phyloP scores from a whole-genome alignment of 2,797 vertebrate species.

The Anguilla obscura region DNA sequence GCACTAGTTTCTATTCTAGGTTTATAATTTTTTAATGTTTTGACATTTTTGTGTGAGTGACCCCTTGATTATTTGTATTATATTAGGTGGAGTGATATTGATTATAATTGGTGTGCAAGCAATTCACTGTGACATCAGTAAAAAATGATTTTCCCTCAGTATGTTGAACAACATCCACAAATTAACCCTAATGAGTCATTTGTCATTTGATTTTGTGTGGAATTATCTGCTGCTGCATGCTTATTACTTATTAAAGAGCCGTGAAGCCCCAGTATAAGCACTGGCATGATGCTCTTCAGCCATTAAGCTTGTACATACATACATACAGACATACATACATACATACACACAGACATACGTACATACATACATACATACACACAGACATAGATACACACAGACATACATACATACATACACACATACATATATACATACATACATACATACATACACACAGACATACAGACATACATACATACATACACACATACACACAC shows the following conservation, averaged over 20 bases:
- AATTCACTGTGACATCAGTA: not conserved
- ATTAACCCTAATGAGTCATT: conserved; percentile 2
- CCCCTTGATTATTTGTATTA: not conserved
- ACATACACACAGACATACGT: too few relatives aligned
- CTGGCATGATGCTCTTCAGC: too few relatives aligned
- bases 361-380: too few relatives aligned
- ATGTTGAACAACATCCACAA: not conserved
- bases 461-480: not conserved
- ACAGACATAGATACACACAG: too few relatives aligned
- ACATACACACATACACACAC: not conserved
- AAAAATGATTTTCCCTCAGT: not conserved
- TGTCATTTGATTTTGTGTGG: not conserved
- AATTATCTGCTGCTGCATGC: not conserved
- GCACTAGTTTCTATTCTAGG: not conserved
- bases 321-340: not conserved
- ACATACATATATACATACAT: too few relatives aligned
- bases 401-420: too few relatives aligned
- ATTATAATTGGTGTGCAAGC: not conserved
- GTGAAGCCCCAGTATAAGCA: too few relatives aligned
- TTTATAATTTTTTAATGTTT: not conserved
- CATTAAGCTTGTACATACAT: not conserved
- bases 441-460: too few relatives aligned
- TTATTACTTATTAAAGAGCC: too few relatives aligned
- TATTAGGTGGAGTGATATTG: not conserved
- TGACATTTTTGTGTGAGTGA: not conserved